phyloP scores from a whole-genome alignment of 2,888 invertebrate species.

The Drosophila ochracea region DNA sequence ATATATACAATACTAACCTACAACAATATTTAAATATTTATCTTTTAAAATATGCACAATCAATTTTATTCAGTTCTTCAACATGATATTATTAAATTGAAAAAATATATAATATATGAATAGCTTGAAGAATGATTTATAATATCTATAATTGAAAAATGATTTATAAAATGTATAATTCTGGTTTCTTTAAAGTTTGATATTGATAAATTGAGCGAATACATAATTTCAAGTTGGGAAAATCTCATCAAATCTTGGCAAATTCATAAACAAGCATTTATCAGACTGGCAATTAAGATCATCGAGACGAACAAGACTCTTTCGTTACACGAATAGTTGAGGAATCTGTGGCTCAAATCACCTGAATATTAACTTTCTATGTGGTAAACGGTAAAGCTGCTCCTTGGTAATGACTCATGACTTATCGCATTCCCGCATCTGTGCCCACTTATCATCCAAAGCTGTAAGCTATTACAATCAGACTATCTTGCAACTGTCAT shows the following conservation, averaged over 20 bases:
- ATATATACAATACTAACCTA: background rate
- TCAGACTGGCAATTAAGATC: slow-evolving; percentile 26
- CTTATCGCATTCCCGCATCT: slow-evolving; percentile 38
- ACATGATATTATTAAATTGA: background rate
- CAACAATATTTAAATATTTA: background rate
- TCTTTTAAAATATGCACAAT: background rate
- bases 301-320: slow-evolving; percentile 13
- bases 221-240: background rate
- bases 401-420: slow-evolving; percentile 29
- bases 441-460: slow-evolving; percentile 44
- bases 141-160: background rate
- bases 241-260: background rate
- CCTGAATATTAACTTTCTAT: slow-evolving; percentile 31
- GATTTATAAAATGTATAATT: background rate
- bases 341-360: slow-evolving; percentile 7
- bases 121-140: background rate
- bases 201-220: background rate
- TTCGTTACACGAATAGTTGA: slow-evolving; percentile 5
- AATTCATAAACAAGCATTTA: slow-evolving; percentile 9
- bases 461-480: slow-evolving; percentile 30
- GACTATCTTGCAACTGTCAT: slow-evolving; percentile 33
- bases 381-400: slow-evolving; percentile 16
- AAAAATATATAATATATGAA: background rate
- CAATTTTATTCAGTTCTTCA: background rate
- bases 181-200: background rate